phyloP scores from a whole-genome alignment of 2,888 invertebrate genomes.

The Erannis defoliaria region DNA sequence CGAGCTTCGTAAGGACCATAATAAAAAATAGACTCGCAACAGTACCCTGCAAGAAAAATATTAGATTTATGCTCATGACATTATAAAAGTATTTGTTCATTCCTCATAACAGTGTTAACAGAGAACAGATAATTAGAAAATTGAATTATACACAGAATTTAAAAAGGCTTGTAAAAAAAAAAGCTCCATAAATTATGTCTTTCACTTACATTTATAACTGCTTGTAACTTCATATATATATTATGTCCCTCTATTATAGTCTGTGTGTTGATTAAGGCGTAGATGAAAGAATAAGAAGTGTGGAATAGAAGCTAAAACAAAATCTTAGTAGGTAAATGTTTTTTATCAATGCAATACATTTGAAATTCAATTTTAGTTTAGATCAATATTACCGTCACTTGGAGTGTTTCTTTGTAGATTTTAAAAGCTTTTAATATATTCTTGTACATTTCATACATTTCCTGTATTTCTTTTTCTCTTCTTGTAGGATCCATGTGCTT shows the following conservation, averaged over 20 bases:
- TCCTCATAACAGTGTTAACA: too few species aligned
- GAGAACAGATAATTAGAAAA: not conserved
- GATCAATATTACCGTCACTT: not conserved
- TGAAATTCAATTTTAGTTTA: not conserved
- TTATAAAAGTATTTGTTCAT: too few species aligned
- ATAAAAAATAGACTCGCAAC: not conserved
- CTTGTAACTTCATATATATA: not conserved
- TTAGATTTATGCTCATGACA: not conserved
- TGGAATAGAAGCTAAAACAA: not conserved
- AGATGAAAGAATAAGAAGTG: not conserved
- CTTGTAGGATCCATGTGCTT: not conserved
- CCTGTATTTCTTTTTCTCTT: not conserved
- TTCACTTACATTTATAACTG: not conserved
- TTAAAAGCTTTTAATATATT: not conserved
- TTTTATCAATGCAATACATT: not conserved
- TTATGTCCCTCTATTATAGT: not conserved
- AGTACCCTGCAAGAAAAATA: not conserved
- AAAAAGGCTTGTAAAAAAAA: not conserved
- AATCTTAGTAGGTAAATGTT: not conserved
- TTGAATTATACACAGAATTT: not conserved
- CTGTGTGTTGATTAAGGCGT: not conserved
- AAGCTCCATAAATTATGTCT: not conserved
- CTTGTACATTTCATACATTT: not conserved
- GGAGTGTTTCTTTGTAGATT: not conserved
- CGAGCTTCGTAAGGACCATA: not conserved